Percentiles rank a stretch among this genome's conserved stretches.
Conservation (phyloP, 2,113 vertebrate species). For the Anguilla rostrata region DNA sequence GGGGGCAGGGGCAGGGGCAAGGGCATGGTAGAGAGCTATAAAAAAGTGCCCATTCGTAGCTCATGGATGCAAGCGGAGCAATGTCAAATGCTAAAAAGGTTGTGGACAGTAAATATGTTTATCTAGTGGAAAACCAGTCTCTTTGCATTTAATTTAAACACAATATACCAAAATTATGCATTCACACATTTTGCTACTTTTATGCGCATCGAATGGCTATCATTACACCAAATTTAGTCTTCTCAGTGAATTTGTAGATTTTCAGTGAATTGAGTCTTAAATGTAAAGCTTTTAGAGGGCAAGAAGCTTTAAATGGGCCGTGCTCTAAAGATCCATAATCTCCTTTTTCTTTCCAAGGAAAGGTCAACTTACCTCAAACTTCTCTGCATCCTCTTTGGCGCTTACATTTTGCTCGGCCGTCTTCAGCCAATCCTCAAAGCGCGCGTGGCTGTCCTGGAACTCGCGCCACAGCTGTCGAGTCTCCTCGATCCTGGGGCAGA, state of each 20-base stretch:
- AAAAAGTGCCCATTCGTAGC: background rate
- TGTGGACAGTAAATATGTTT: background rate
- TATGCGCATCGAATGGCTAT: too few species aligned
- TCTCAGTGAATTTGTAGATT: too few species aligned
- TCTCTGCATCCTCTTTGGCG: conserved; percentile 93
- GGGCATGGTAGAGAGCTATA: background rate
- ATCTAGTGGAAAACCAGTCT: too few species aligned
- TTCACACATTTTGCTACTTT: too few species aligned
- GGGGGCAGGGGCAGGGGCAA: too few species aligned
- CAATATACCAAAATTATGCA: too few species aligned
- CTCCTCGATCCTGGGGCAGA: conserved; percentile 82
- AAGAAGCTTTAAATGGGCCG: background rate
- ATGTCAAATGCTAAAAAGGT: background rate
- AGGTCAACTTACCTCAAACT: conserved; percentile 80
- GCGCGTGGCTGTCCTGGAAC: conserved; percentile 88
- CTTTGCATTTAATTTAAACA: too few species aligned
- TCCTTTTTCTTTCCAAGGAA: background rate
- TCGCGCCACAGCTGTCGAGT: conserved; percentile 91
- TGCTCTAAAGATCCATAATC: background rate
- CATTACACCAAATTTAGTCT: too few species aligned
- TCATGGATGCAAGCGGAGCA: too few species aligned
- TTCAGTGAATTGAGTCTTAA: too few species aligned
- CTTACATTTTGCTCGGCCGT: conserved; percentile 74
- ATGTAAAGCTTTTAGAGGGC: too few species aligned
- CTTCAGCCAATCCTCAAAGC: conserved; percentile 91